phyloP scores from a whole-genome alignment of 2,888 invertebrate genomes.

The Erannis defoliaria region DNA sequence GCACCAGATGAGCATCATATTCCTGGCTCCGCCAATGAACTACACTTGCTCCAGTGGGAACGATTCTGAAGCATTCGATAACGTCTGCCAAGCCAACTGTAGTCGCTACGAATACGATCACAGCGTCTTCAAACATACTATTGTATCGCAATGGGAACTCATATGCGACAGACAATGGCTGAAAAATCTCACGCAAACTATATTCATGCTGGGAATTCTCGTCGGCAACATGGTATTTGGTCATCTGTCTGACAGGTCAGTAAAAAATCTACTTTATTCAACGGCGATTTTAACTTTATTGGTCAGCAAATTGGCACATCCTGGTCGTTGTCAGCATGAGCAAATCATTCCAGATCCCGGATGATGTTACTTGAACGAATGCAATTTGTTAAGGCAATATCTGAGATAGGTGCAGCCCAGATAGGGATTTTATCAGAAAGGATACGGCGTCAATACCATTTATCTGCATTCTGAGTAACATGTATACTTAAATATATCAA shows the following conservation, averaged over 20 bases:
- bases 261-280: slow-evolving; percentile 27
- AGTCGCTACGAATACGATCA: slow-evolving; percentile 87
- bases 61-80: slow-evolving; percentile 69
- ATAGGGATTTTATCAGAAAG: slow-evolving; percentile 19
- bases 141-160: slow-evolving; percentile 91
- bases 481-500: not conserved
- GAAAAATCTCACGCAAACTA: slow-evolving; percentile 91
- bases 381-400: slow-evolving; percentile 46
- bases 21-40: slow-evolving; percentile 89
- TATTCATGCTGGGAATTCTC: slow-evolving; percentile 92
- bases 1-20: slow-evolving; percentile 93
- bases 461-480: not conserved
- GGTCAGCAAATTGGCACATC: slow-evolving; percentile 70
- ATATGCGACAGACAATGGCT: slow-evolving; percentile 89
- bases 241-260: slow-evolving; percentile 91
- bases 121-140: slow-evolving; percentile 89
- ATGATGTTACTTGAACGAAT: slow-evolving; percentile 67
- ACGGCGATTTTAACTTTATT: slow-evolving; percentile 36
- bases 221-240: slow-evolving; percentile 92
- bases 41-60: slow-evolving; percentile 79
- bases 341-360: slow-evolving; percentile 57
- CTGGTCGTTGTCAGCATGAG: slow-evolving; percentile 52
- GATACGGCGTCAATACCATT: not conserved
- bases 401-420: slow-evolving; percentile 42
- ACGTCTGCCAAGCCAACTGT: slow-evolving; percentile 84